phyloP scores from a whole-genome alignment of 2,797 vertebrate genomes.

The Eurystomus glaucurus region DNA sequence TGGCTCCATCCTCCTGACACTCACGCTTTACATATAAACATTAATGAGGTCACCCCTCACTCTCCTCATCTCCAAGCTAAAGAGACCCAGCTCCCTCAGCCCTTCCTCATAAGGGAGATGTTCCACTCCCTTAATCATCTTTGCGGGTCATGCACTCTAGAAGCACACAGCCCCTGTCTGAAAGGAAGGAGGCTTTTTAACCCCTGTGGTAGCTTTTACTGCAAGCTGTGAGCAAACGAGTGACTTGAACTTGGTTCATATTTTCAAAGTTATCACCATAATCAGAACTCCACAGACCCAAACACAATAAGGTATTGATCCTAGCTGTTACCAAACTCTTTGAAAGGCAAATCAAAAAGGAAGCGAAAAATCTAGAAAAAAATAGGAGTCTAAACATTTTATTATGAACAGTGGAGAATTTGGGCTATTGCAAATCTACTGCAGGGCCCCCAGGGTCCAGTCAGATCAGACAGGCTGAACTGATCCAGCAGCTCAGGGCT shows the following conservation, averaged over 20 bases:
- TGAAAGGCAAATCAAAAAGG: neutral
- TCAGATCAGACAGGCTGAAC: neutral
- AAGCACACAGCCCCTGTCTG: neutral
- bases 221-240: neutral
- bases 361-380: neutral
- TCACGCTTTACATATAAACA: too few species aligned
- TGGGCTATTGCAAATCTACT: neutral
- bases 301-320: neutral
- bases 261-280: conserved; percentile 16
- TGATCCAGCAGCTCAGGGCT: neutral
- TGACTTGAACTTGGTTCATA: neutral
- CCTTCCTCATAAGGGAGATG: too few species aligned
- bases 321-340: neutral
- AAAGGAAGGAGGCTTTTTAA: neutral
- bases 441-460: neutral
- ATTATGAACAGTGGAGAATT: neutral
- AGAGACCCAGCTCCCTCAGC: too few species aligned
- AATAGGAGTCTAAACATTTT: neutral
- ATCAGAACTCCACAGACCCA: neutral
- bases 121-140: too few species aligned
- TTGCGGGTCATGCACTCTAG: neutral
- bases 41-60: too few species aligned
- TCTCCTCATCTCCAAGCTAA: too few species aligned
- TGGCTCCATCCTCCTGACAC: too few species aligned
- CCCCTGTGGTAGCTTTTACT: neutral